Evolutionary conservation across 2,797 vertebrate genomes (phyloP), one percentile per base, ranked within the genome.

Genomic region (Hippocampus kuda): DNA sequence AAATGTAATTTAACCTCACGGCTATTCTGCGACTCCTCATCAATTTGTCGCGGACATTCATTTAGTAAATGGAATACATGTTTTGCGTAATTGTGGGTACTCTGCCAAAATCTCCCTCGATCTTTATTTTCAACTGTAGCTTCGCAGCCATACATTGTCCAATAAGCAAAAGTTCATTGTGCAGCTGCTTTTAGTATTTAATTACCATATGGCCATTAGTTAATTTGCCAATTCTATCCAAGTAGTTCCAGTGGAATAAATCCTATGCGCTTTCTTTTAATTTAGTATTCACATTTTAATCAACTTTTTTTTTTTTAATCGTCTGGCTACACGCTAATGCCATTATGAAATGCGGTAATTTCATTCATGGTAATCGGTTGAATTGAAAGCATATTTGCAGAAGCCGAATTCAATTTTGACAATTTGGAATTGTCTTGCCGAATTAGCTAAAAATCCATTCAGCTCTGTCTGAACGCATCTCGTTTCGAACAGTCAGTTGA

Each of bases 101-200:
- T 49, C 65, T 24, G 53, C 49, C 49, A 57, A 67, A 7, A 57
- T 20, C 30, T 41, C 57, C 65, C 60, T 75, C 57, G 8, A 48
- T 65, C 48, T 71, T 70, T 71, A 68, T 69, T 81, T 81, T 75
- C 71, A 81, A 81, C 65, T 76, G 66, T 73, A 71, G 68, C 70
- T 0, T 38, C 73, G 68, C 57, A 81, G 75, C 76, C 66, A n/a
- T 67, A 77, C 65, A 73, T 77, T 83, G 77, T 82, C 71, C 65
- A 76, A 77, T 83, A 80, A 76, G 68, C 69, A 57, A 68, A 72
- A 84, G 67, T 73, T 75, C 73, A 81, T 82, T 84, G 81, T 77
- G 74, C 66, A 18, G 69, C 75, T 79, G 73, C 81, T 78, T 86
- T 80, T 72, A 84, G 79, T 81, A 79, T 76, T 74, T 83, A 82